These are phyloP conservation scores for Calephelis virginiensis DNA, from an alignment of 1,140 invertebrate species.

Conservation along the genomic window DNA sequence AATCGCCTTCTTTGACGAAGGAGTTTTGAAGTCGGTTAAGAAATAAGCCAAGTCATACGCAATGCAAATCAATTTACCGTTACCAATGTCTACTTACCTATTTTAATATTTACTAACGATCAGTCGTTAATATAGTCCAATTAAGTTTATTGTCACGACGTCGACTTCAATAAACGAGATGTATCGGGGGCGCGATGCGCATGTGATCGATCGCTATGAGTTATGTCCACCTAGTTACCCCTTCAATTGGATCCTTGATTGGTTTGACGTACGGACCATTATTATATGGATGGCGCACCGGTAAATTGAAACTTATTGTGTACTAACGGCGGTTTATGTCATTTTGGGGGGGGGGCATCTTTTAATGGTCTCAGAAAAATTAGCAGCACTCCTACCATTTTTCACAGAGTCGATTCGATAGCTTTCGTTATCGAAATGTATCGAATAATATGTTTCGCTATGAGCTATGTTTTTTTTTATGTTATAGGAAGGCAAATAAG, in stretches of 20 bases:
- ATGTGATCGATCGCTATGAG: slow-evolving; percentile 62
- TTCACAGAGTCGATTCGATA: no score
- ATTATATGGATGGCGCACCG: slow-evolving; percentile 52
- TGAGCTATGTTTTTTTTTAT: no score
- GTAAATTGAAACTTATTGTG: slow-evolving; percentile 68
- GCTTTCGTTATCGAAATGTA: no score
- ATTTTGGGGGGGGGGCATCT: neutral
- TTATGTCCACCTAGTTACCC: slow-evolving; percentile 74
- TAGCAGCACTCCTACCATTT: no score
- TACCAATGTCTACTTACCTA: neutral
- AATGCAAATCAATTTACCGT: slow-evolving; percentile 9
- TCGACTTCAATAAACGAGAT: slow-evolving; percentile 65
- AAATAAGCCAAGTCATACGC: neutral
- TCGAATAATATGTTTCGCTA: no score
- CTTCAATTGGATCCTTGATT: slow-evolving; percentile 74
- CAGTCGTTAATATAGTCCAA: slow-evolving; percentile 71
- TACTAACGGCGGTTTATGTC: slow-evolving; percentile 18
- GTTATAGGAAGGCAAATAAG: no score
- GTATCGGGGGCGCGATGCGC: slow-evolving; percentile 56
- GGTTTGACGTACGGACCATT: slow-evolving; percentile 70
- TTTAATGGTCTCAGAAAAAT: no score
- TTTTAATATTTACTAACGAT: slow-evolving; percentile 53
- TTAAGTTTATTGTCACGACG: slow-evolving; percentile 73
- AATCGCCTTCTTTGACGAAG: no score
- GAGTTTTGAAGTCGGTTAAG: neutral